Evolutionary conservation across 2,797 vertebrate genomes (phyloP).

Genomic region (Enteromius viviparus): DNA sequence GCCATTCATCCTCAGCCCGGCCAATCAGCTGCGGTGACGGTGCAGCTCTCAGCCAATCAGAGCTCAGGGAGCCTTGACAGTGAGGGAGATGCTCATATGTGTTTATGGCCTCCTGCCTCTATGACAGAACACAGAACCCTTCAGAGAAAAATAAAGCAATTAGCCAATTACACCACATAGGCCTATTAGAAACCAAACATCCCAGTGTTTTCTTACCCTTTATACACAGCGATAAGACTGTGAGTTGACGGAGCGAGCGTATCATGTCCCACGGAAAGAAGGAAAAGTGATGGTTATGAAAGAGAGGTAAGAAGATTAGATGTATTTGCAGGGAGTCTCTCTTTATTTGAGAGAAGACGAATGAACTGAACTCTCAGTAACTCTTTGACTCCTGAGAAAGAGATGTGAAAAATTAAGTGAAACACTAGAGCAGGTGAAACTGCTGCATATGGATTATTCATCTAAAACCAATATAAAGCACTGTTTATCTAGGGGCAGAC

Average conservation of each 20-base stretch:
- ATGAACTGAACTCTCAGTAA: conserved; percentile 63
- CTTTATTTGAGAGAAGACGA: conserved; percentile 65
- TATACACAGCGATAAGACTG: conserved; percentile 71
- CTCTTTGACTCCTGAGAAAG: conserved; percentile 49
- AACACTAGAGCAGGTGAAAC: conserved; percentile 42
- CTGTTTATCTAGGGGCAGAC: conserved; percentile 21
- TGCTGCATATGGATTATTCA: conserved; percentile 50
- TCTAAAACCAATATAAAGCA: conserved; percentile 52
- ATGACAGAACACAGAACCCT: conserved; percentile 80
- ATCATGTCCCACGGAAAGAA: conserved; percentile 52
- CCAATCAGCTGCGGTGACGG: conserved; percentile 69
- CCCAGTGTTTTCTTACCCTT: conserved; percentile 78
- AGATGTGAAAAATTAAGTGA: conserved; percentile 50
- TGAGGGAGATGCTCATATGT: conserved; percentile 72
- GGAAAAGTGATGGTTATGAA: conserved; percentile 54
- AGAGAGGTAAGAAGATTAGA: conserved; percentile 47
- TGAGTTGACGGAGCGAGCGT: conserved; percentile 56
- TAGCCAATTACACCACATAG: conserved; percentile 79
- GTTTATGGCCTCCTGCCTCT: conserved; percentile 76
- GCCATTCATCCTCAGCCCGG: conserved; percentile 72
- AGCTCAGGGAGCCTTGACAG: conserved; percentile 62
- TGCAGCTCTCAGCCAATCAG: conserved; percentile 68
- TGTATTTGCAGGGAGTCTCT: conserved; percentile 58
- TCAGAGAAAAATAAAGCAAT: conserved; percentile 77
- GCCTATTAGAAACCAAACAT: conserved; percentile 72